Evolutionary conservation across 2,888 invertebrate species (phyloP), one percentile per base, ranked within the genome.

Genomic region (Cephus nigrinus): DNA sequence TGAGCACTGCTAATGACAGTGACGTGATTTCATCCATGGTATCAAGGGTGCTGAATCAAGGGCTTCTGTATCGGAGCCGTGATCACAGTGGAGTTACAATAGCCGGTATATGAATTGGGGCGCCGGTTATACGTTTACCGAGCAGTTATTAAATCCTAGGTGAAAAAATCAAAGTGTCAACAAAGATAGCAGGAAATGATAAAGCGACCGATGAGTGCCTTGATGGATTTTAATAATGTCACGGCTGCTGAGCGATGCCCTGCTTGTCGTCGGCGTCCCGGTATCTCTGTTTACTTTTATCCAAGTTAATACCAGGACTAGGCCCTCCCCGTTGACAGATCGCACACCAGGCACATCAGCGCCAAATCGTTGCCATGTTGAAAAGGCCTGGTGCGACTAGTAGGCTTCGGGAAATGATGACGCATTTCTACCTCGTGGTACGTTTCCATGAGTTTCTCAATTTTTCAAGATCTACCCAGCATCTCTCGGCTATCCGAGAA

Each of bases 221-320:
- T 71, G 75, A 77, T 73, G 69, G 79, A 80, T 81, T 83, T 83
- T 83, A 83, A 83, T 83, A 83, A 82, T 83, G 83, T 82, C 82
- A 83, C 80, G 82, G 77, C 78, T 82, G 82, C 82, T 81, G 83
- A 81, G 81, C 75, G 78, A 78, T 78, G 78, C 78, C 75, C 78
- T 75, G 75, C 78, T 34, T 78, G 78, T 78, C 78, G 75, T 78
- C 78, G 23, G 68, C 55, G 73, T 72, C 73, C 33, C 68, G 72
- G 73, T 78, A 78, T 78, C 78, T 78, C 68, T 78, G 78, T 78
- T 78, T 78, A 75, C 78, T 69, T 75, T 78, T n/a, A 78, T 75
- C 71, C 71, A 33, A 33, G 71, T 33, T 71, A 71, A 71, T 71
- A 71, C 71, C 71, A 9, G 55, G 55, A 23, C 77, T 33, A 55